Evolutionary conservation across 2,113 vertebrate species (phyloP).

Genomic region (Poeciliopsis occidentalis): DNA sequence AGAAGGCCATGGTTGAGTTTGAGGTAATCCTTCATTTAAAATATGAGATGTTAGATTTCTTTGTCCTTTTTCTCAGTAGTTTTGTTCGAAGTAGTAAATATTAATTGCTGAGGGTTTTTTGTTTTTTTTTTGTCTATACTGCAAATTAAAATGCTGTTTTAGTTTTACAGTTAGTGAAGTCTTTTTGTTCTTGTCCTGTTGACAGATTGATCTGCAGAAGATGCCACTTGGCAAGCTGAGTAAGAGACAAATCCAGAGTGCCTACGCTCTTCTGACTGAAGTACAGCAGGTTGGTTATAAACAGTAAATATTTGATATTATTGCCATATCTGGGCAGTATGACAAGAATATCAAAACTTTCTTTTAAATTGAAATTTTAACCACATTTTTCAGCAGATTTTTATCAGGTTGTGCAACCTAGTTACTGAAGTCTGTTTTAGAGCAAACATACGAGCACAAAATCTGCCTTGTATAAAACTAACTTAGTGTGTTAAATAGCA

Average conservation of each 20-base stretch:
- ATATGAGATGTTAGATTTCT: background rate
- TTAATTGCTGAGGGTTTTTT: background rate
- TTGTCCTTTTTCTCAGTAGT: background rate
- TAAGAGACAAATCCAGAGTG: conserved; percentile 97
- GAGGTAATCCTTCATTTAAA: conserved; percentile 80
- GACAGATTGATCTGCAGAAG: conserved; percentile 97
- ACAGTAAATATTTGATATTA: background rate
- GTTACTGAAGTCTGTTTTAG: no score
- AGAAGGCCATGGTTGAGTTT: conserved; percentile 99
- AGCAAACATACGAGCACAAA: no score
- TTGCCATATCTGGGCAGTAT: background rate
- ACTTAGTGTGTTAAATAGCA: no score
- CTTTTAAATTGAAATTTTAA: no score
- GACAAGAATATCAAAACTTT: no score
- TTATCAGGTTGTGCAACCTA: no score
- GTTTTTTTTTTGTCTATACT: background rate
- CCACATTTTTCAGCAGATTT: no score
- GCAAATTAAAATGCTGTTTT: background rate
- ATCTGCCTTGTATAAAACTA: no score
- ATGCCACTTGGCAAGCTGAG: conserved; percentile 98
- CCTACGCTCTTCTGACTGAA: conserved; percentile 93
- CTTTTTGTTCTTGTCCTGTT: background rate
- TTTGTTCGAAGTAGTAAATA: background rate
- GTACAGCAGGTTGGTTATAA: conserved; percentile 90
- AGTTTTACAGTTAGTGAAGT: background rate